These are phyloP conservation scores for Thymelicus lineola DNA, from an alignment of 2,888 invertebrate genomes.

Conservation along the genomic window DNA sequence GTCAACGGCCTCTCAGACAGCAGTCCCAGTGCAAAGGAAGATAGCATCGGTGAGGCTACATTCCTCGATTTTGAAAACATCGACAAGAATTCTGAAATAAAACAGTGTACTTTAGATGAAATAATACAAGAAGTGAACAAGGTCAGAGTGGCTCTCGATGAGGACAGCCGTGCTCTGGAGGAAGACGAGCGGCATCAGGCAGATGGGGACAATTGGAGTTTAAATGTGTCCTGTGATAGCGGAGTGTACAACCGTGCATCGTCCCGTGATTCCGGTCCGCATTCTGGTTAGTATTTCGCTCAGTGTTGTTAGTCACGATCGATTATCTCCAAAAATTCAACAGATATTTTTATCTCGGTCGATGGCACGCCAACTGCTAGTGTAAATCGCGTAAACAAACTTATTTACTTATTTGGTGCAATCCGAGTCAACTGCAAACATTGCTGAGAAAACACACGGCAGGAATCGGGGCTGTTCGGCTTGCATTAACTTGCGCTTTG, in stretches of 20 bases:
- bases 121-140: slow-evolving; percentile 81
- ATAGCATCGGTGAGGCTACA: slow-evolving; percentile 77
- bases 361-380: slow-evolving; percentile 52
- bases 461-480: slow-evolving; percentile 60
- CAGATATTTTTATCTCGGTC: slow-evolving; percentile 62
- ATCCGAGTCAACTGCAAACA: slow-evolving; percentile 57
- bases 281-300: slow-evolving; percentile 72
- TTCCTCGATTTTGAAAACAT: slow-evolving; percentile 78
- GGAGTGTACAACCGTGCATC: slow-evolving; percentile 86
- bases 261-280: slow-evolving; percentile 81
- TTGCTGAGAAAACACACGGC: slow-evolving; percentile 67
- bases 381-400: slow-evolving; percentile 58
- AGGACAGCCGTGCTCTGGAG: slow-evolving; percentile 79
- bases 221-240: slow-evolving; percentile 85
- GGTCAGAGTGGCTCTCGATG: slow-evolving; percentile 79
- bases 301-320: slow-evolving; percentile 45
- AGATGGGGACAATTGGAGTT: slow-evolving; percentile 80
- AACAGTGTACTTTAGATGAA: slow-evolving; percentile 77
- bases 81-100: slow-evolving; percentile 59
- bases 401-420: slow-evolving; percentile 67
- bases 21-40: slow-evolving; percentile 63
- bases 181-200: slow-evolving; percentile 77
- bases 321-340: slow-evolving; percentile 50
- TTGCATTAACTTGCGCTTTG: slow-evolving; percentile 73
- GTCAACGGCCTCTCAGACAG: slow-evolving; percentile 60